Conservation (phyloP, 2,113 vertebrate genomes). For the Oenanthe melanoleuca region DNA sequence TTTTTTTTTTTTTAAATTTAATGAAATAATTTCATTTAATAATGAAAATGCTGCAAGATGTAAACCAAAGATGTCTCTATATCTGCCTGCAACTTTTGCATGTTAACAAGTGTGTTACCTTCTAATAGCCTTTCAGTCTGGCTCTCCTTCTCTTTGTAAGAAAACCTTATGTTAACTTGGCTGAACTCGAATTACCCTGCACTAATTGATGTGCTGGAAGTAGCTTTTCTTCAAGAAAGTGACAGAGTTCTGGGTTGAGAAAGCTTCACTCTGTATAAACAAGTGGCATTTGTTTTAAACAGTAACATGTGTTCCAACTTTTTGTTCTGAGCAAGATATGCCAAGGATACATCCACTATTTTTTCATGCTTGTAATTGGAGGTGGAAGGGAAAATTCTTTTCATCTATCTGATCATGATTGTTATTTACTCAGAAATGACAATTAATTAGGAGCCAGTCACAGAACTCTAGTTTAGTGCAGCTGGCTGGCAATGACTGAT, state of each 20-base stretch:
- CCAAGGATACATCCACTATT: not conserved
- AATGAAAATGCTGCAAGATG: not conserved
- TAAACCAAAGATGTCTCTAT: not conserved
- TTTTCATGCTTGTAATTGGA: not conserved
- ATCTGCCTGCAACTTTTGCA: not conserved
- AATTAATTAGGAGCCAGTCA: slow-evolving; percentile 7
- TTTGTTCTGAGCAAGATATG: slow-evolving; percentile 23
- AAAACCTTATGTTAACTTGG: not conserved
- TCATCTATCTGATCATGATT: not conserved
- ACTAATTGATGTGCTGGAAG: slow-evolving; percentile 20
- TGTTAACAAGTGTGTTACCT: not conserved
- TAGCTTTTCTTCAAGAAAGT: slow-evolving; percentile 6
- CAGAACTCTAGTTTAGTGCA: not conserved
- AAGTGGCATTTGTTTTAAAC: not conserved
- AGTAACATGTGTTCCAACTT: not conserved
- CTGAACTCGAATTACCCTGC: not conserved
- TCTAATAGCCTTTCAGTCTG: not conserved
- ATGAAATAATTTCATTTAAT: not conserved
- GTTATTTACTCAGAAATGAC: slow-evolving; percentile 19
- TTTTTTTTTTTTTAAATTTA: not conserved
- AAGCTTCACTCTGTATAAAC: not conserved
- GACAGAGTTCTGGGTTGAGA: not conserved
- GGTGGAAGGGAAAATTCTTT: not conserved
- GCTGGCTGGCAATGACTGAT: slow-evolving; percentile 17
- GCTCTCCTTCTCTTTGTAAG: not conserved